Evolutionary conservation across 2,797 vertebrate genomes (phyloP).

Genomic region (Gouania willdenowi): DNA sequence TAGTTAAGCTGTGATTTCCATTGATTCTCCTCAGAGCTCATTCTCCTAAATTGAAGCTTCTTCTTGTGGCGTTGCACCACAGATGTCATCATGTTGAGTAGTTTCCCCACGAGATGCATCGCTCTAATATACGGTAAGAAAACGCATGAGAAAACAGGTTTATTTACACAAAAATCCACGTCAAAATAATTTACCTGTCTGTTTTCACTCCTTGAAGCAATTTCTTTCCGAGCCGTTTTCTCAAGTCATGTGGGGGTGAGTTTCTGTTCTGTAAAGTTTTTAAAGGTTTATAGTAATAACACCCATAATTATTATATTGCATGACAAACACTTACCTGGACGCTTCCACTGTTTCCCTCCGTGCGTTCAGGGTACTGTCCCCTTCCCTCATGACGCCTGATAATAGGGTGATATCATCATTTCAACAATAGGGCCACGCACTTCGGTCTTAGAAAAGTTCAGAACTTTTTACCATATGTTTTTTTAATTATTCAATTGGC

Average conservation of each 20-base stretch:
- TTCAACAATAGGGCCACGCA: too few relatives aligned
- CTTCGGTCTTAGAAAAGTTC: too few relatives aligned
- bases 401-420: too few relatives aligned
- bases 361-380: too few relatives aligned
- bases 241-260: constrained; percentile 5
- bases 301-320: too few relatives aligned
- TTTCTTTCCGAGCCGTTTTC: constrained; percentile 32
- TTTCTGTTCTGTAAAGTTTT: constrained; percentile 28
- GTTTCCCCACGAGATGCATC: constrained; percentile 44
- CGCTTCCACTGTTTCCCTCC: too few relatives aligned
- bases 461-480: too few relatives aligned
- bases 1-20: constrained; percentile 86
- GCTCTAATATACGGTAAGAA: constrained; percentile 36
- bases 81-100: constrained; percentile 63
- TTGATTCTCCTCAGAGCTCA: constrained; percentile 78
- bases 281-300: too few relatives aligned
- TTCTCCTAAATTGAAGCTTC: constrained; percentile 64
- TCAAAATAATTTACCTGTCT: constrained; percentile 25
- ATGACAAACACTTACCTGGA: too few relatives aligned
- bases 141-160: not conserved
- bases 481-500: too few relatives aligned
- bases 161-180: not conserved
- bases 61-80: constrained; percentile 54
- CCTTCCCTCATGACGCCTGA: too few relatives aligned
- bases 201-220: constrained; percentile 18